Evolutionary conservation across 2,113 vertebrate species (phyloP), one percentile per base, ranked within the genome.

Genomic region (Triplophysa rosa): DNA sequence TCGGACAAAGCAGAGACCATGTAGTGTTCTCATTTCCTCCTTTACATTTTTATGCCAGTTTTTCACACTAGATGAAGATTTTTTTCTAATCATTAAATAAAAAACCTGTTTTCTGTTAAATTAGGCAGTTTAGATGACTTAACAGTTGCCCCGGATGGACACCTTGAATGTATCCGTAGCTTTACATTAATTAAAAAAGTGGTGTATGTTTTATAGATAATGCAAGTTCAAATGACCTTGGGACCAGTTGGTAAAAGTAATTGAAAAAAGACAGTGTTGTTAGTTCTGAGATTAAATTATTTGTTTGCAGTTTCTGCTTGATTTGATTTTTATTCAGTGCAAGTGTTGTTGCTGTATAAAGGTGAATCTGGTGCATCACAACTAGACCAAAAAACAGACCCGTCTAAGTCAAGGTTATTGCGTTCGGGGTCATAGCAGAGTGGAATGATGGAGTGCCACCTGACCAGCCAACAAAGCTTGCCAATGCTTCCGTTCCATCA

Each of bases 391-490:
- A 64, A 52, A 54, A 6, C 12, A 29, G 59, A 24, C 19, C 40
- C 63, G 64, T 78, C 77, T 78, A 63, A 67, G 54, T 85, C 68
- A 82, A 63, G 45, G 49, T 78, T 68, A 74, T 72, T 84, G 70
- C 47, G 71, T 59, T 54, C 40, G 76, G 64, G 67, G 70, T 82
- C 80, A 82, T 13, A 78, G 77, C 63, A 58, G 76, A 88, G 79
- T 81, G 81, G 71, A 78, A 83, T 76, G 79, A 77, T 78, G 65
- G 62, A 17, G 42, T 29, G 88, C 91, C 88, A 90, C 89, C 87
- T 82, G 89, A 92, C 83, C 84, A 64, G 73, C 79, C 85, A 84
- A 89, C 89, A 91, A 91, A 90, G 87, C 79, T 49, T 86, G 73
- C 33, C 79, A 68, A 69, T 69, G 72, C 86, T 89, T 90, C 87